A percentile compares a stretch with the other conserved stretches of the same genome.
phyloP scores from a whole-genome alignment of 2,888 invertebrate genomes.

The Apamea sordens region DNA sequence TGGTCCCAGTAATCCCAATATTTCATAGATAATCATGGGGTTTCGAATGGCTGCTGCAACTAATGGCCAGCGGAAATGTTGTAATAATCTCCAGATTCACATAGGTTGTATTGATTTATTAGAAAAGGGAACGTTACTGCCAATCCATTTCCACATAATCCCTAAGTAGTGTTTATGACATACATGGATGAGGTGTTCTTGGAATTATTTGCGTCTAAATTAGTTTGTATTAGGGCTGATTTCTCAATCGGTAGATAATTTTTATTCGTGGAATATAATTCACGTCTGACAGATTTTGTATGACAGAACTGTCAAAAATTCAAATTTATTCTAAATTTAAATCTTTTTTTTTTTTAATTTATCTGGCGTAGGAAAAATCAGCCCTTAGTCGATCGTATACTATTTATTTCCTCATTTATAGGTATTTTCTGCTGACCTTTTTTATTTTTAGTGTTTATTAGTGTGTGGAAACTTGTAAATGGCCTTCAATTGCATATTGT shows the following conservation, averaged over 20 bases:
- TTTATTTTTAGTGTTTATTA: background rate
- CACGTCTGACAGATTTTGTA: too few species aligned
- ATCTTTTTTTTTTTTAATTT: too few species aligned
- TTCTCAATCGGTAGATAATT: too few species aligned
- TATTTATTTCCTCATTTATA: background rate
- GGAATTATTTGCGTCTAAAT: background rate
- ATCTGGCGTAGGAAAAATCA: too few species aligned
- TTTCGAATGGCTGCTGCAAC: background rate
- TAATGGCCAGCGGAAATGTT: background rate
- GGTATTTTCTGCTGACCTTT: background rate
- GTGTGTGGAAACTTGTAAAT: background rate
- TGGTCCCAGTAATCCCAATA: background rate
- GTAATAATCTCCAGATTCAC: background rate
- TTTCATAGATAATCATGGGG: background rate
- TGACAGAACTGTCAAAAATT: too few species aligned
- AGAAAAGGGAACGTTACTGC: background rate
- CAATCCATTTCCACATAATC: background rate
- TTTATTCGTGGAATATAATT: too few species aligned
- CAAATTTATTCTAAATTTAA: too few species aligned
- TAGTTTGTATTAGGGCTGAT: background rate
- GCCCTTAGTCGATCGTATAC: background rate
- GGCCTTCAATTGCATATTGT: too few species aligned
- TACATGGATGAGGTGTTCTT: background rate
- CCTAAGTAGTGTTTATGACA: background rate
- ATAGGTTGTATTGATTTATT: constrained; percentile 11